Evolutionary conservation across 2,113 vertebrate species (phyloP).

Genomic region (Cochlearius cochlearius): DNA sequence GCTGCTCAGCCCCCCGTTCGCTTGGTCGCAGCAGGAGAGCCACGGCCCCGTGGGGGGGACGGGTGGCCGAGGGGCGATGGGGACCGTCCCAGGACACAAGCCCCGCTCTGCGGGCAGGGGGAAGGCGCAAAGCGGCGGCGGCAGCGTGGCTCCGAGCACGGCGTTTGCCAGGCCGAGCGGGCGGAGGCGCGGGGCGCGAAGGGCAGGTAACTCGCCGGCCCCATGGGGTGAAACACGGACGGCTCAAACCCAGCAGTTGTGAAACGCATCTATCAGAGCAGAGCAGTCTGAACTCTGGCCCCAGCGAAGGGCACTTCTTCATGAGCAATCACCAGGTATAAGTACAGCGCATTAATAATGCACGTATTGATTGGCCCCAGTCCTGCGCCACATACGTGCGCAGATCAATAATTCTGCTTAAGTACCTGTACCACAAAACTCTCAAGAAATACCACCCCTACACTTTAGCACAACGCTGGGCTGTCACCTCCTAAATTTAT

Average conservation of each 20-base stretch:
- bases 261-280: slow-evolving; percentile 2
- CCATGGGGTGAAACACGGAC: not conserved
- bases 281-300: slow-evolving; percentile 25
- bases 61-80: fast-evolving
- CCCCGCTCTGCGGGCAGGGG: not conserved
- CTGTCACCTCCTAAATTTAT: not conserved
- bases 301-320: slow-evolving; percentile 14
- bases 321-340: not conserved
- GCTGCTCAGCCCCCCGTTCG: not conserved
- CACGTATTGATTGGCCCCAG: not conserved
- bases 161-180: fast-evolving
- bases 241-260: not conserved
- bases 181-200: not conserved
- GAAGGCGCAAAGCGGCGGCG: fast-evolving
- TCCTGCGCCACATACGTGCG: not conserved
- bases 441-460: not conserved
- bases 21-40: fast-evolving
- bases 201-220: not conserved
- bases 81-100: not conserved
- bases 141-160: fast-evolving
- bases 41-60: fast-evolving
- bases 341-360: slow-evolving; percentile 11
- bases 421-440: not conserved
- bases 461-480: not conserved
- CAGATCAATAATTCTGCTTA: not conserved